Evolutionary conservation across 2,113 vertebrate species (phyloP).

Genomic region (Delphinapterus leucas): DNA sequence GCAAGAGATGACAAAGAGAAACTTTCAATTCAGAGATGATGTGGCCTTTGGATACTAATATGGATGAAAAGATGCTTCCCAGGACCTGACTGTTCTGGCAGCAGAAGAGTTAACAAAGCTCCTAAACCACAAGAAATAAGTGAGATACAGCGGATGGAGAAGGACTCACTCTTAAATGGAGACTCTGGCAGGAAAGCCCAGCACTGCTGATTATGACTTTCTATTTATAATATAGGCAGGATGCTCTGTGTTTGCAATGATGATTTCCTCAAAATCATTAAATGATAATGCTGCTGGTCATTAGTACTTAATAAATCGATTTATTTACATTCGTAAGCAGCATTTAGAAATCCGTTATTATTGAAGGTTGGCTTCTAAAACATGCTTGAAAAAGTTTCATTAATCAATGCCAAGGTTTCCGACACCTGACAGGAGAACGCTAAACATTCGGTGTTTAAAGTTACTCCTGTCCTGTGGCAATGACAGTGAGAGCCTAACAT

Average conservation of each 20-base stretch:
- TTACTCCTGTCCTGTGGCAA: background rate
- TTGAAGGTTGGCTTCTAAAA: slow-evolving; percentile 1
- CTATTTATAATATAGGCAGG: background rate
- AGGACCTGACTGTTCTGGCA: background rate
- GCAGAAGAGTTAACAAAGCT: background rate
- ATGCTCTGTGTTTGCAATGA: background rate
- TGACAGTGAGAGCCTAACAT: background rate
- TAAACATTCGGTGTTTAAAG: background rate
- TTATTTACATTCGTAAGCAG: background rate
- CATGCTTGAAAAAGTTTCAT: background rate
- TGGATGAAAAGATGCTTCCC: background rate
- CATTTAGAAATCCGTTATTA: background rate
- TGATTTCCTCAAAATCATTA: background rate
- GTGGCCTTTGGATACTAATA: background rate
- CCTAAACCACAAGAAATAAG: background rate
- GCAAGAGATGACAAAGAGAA: background rate
- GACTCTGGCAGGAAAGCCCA: background rate
- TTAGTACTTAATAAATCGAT: background rate
- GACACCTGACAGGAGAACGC: background rate
- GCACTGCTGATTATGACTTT: background rate
- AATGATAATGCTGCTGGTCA: background rate
- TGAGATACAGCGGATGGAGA: fast-evolving
- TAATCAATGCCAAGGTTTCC: background rate
- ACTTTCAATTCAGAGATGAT: background rate
- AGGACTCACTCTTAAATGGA: background rate